Percentiles rank a stretch among this genome's conserved stretches.
These are phyloP conservation scores for Oryzias celebensis DNA, from an alignment of 2,113 vertebrate genomes.

Conservation along the genomic window DNA sequence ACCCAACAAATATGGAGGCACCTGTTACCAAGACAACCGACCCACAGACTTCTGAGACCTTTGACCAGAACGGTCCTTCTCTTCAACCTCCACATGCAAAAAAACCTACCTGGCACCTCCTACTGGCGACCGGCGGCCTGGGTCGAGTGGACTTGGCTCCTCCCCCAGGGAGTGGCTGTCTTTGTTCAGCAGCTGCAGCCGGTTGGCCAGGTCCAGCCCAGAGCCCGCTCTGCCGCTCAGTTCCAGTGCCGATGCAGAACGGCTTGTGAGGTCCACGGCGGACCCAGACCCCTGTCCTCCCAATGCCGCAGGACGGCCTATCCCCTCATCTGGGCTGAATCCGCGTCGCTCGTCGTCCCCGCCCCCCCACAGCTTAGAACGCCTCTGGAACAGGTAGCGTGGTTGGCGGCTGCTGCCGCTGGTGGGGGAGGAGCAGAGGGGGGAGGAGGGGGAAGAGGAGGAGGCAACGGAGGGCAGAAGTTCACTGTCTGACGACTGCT, in stretches of 20 bases:
- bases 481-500: slow-evolving; percentile 98
- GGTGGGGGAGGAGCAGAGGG: slow-evolving; percentile 82
- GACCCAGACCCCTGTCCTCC: slow-evolving; percentile 83
- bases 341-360: slow-evolving; percentile 79
- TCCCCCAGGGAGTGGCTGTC: slow-evolving; percentile 95
- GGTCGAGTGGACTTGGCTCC: slow-evolving; percentile 90
- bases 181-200: slow-evolving; percentile 96
- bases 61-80: too few species aligned
- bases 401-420: slow-evolving; percentile 83
- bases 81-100: too few species aligned
- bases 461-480: slow-evolving; percentile 91
- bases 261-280: slow-evolving; percentile 70
- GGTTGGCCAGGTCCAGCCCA: slow-evolving; percentile 86
- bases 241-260: slow-evolving; percentile 71
- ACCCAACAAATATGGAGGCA: not conserved
- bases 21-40: not conserved
- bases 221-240: slow-evolving; percentile 83
- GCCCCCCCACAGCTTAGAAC: slow-evolving; percentile 98
- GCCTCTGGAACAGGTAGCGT: slow-evolving; percentile 98
- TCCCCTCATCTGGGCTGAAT: slow-evolving; percentile 60
- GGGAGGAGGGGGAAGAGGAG: slow-evolving; percentile 80
- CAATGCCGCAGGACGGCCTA: slow-evolving; percentile 83
- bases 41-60: too few species aligned
- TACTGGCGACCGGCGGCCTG: slow-evolving; percentile 88
- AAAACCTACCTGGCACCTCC: slow-evolving; percentile 87